Conservation (phyloP, 2,888 invertebrate species). For the Strigamia crassipes region DNA sequence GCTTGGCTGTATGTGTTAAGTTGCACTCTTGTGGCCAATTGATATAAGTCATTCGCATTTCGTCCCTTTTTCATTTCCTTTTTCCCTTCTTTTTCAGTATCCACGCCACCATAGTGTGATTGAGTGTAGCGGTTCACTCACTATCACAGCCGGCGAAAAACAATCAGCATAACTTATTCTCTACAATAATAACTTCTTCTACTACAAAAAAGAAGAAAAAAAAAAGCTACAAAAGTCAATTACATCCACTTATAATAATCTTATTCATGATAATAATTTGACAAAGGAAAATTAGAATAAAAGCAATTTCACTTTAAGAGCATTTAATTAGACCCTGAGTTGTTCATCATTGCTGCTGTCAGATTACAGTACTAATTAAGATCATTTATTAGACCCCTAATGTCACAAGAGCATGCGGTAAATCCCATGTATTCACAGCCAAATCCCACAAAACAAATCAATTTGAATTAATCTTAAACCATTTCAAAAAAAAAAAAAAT, state of each 20-base stretch:
- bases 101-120: neutral
- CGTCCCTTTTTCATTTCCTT: slow-evolving; percentile 10
- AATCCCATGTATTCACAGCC: neutral
- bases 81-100: neutral
- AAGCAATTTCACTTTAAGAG: neutral
- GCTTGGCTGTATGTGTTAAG: neutral
- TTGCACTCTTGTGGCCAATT: slow-evolving; percentile 16
- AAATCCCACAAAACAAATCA: neutral
- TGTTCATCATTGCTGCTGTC: neutral
- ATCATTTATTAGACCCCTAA: neutral
- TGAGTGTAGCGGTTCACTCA: neutral
- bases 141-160: neutral
- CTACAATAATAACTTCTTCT: too few species aligned
- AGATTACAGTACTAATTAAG: slow-evolving; percentile 4
- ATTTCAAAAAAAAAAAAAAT: too few species aligned
- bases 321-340: neutral
- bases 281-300: neutral
- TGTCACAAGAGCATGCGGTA: neutral
- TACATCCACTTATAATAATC: too few species aligned
- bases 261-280: too few species aligned
- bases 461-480: too few species aligned
- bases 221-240: too few species aligned
- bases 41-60: slow-evolving; percentile 21
- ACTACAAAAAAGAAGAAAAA: too few species aligned
- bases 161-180: slow-evolving; percentile 9